Conservation (phyloP, 2,797 vertebrate species). For the Tinamus major region DNA sequence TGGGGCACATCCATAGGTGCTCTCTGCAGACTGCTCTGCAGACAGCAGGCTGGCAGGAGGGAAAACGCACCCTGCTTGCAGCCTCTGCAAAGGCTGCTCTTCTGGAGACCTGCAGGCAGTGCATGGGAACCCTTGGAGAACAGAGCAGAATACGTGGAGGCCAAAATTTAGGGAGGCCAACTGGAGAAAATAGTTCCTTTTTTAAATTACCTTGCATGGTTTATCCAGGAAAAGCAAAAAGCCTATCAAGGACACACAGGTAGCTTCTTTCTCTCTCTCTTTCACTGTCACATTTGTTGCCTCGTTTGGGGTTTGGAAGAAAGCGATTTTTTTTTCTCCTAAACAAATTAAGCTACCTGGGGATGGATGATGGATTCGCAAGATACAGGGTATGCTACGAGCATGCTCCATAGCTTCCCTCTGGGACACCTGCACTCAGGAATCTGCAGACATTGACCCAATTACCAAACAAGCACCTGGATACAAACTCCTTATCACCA, state of each 20-base stretch:
- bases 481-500: constrained; percentile 55
- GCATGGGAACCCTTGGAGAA: background rate
- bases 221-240: constrained; percentile 33
- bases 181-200: constrained; percentile 30
- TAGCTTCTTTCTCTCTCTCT: constrained; percentile 26
- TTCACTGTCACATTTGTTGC: constrained; percentile 65
- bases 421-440: constrained; percentile 58
- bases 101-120: constrained; percentile 2
- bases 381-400: constrained; percentile 39
- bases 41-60: background rate
- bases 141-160: background rate
- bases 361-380: constrained; percentile 69
- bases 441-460: constrained; percentile 73
- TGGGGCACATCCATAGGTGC: rapidly evolving
- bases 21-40: rapidly evolving
- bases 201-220: constrained; percentile 18
- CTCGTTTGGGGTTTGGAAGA: constrained; percentile 56
- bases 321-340: constrained; percentile 41
- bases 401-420: constrained; percentile 68
- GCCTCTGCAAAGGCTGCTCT: constrained; percentile 19
- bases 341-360: constrained; percentile 73
- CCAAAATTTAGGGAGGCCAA: constrained; percentile 35
- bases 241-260: constrained; percentile 53
- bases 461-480: constrained; percentile 73
- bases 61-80: background rate